These are phyloP conservation scores for Platycercus adscitus DNA, from an alignment of 2,113 vertebrate genomes.

Conservation along the genomic window DNA sequence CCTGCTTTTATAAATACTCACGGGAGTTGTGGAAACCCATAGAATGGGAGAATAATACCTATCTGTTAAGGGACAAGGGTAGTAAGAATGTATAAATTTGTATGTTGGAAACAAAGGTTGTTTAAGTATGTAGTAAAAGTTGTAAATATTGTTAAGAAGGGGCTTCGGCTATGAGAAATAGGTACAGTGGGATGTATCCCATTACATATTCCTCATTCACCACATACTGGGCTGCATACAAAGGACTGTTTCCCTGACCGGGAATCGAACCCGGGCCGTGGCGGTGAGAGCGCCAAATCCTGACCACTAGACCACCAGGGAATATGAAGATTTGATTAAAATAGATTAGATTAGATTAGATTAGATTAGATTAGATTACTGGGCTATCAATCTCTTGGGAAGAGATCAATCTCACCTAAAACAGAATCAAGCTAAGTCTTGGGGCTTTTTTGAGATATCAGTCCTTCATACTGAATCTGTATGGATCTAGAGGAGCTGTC, in stretches of 20 bases:
- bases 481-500: not conserved
- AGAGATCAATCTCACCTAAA: not conserved
- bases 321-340: accelerated
- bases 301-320: constrained; percentile 80
- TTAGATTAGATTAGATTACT: not conserved
- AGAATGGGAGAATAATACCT: not conserved
- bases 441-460: not conserved
- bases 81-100: not conserved
- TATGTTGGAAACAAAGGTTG: not conserved
- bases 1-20: not conserved
- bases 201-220: accelerated
- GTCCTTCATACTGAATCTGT: not conserved
- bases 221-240: accelerated
- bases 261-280: constrained; percentile 77
- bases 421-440: not conserved
- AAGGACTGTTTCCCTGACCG: constrained; percentile 62
- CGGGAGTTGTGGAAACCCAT: not conserved
- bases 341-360: not conserved
- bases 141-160: not conserved
- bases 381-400: not conserved
- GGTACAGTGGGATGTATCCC: accelerated
- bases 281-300: constrained; percentile 77
- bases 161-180: not conserved
- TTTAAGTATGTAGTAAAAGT: not conserved
- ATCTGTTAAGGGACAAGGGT: not conserved